Base-by-base conservation (phyloP, 53 echinoderm and acorn worm species). In the Patiria pectinifera region DNA sequence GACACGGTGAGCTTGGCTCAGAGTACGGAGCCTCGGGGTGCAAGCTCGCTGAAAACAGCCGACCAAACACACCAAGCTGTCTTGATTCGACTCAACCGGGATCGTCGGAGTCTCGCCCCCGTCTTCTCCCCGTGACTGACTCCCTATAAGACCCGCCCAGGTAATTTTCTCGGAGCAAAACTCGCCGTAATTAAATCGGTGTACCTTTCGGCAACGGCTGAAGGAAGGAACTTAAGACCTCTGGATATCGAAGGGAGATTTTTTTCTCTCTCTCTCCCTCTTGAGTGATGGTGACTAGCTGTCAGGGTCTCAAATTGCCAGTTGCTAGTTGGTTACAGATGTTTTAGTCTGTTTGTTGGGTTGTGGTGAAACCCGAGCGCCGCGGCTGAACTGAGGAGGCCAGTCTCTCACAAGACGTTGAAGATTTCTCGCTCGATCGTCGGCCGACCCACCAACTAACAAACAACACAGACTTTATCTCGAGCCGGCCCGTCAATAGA, bases 161-260 rank as follows among this genome's bases (percentile, higher is more conserved):
- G 89, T 89, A 89, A 89, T 89, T 89, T 89, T 89, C 89, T 78
- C 89, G 74, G 75, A 74, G 62, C 62, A 78, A 78, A 78, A 78
- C 62, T 78, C 78, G 18, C 89, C 43, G 89, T 89, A 89, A 89
- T 89, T 89, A 89, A 89, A 89, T 61, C 80, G 89, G 10, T 23
- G 78, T 89, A 78, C 89, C 89, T 89, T 79, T 89, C 79, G 89
- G 89, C 89, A 62, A 89, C 45, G 89, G 59, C 45, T 89, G 59
- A 75, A 75, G 1, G 15, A 14, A 72, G 78, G 7, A 87, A 77
- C 76, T 59, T 77, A 59, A 76, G 61, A 87, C 87, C 78, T 26
- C 78, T 11, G 24, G 75, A 88, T 45, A 77, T 44, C 77, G 1
- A 63, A 43, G 9, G 22, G 66, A 84, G 66, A 23, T 66, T 58